phyloP scores from a whole-genome alignment of 2,888 invertebrate genomes.

The Microctonus aethiopoides region DNA sequence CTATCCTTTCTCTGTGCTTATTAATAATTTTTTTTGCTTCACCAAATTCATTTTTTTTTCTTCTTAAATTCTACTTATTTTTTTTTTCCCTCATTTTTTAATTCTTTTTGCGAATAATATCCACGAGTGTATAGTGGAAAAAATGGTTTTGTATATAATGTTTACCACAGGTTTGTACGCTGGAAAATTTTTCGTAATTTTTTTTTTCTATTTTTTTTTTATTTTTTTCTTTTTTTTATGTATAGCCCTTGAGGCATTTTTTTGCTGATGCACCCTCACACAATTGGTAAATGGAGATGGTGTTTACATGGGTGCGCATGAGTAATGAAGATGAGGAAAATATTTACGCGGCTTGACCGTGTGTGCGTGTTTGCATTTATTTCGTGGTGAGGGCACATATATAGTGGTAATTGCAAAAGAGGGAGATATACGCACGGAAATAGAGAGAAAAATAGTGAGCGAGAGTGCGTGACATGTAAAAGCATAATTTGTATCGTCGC shows the following conservation, averaged over 20 bases:
- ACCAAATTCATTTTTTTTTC: neutral
- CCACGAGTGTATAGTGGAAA: no score
- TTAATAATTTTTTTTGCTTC: neutral
- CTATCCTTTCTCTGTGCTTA: no score
- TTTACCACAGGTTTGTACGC: neutral
- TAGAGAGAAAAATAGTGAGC: slow-evolving; percentile 1
- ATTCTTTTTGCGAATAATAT: no score
- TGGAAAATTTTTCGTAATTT: neutral
- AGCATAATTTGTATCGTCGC: slow-evolving; percentile 39
- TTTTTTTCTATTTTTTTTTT: no score
- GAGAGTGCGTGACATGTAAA: slow-evolving; percentile 32
- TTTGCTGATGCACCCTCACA: neutral
- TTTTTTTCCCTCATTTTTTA: neutral
- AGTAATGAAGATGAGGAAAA: slow-evolving; percentile 37
- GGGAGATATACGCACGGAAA: neutral
- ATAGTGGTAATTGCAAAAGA: neutral
- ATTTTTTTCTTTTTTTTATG: neutral
- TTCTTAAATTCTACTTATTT: neutral
- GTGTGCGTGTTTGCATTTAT: slow-evolving; percentile 45
- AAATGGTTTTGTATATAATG: no score
- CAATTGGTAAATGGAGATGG: neutral
- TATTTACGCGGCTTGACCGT: slow-evolving; percentile 29
- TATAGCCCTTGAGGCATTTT: neutral
- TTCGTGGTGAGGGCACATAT: slow-evolving; percentile 37
- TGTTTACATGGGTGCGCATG: slow-evolving; percentile 24